phyloP scores from a whole-genome alignment of 2,113 vertebrate species.

The Hyperopisus bebe region DNA sequence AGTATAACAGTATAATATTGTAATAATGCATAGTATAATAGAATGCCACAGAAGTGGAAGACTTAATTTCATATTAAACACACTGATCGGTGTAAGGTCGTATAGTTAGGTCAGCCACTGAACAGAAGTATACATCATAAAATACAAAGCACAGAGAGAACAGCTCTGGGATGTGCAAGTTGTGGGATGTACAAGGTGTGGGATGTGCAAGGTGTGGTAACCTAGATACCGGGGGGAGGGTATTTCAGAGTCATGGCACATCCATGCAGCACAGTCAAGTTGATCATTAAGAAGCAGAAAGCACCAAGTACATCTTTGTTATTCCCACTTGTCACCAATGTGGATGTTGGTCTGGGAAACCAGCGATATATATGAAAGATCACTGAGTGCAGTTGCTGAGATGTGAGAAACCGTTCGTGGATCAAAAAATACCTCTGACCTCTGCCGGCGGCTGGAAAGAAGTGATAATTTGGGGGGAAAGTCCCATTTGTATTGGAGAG shows the following conservation, averaged over 20 bases:
- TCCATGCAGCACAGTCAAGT: not conserved
- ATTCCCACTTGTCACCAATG: not conserved
- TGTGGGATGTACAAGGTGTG: not conserved
- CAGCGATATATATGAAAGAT: not conserved
- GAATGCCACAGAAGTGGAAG: not conserved
- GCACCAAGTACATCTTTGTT: not conserved
- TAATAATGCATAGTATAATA: not conserved
- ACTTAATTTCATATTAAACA: not conserved
- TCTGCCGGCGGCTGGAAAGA: not conserved
- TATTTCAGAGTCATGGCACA: not conserved
- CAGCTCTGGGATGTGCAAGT: not conserved
- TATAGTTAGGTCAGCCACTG: not conserved
- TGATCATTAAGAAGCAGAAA: not conserved
- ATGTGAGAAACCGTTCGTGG: not conserved
- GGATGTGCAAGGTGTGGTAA: too few relatives aligned
- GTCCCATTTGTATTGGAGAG: not conserved
- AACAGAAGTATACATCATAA: not conserved
- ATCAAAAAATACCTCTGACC: not conserved
- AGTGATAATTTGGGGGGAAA: not conserved
- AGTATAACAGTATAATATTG: not conserved
- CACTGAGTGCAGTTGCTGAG: not conserved
- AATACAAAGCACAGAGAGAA: not conserved
- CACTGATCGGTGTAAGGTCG: not conserved
- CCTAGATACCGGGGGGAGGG: not conserved
- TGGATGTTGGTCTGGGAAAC: not conserved